Percentiles rank a stretch among this genome's conserved stretches.
Conservation (phyloP, 2,797 vertebrate species). For the Falco cherrug region DNA sequence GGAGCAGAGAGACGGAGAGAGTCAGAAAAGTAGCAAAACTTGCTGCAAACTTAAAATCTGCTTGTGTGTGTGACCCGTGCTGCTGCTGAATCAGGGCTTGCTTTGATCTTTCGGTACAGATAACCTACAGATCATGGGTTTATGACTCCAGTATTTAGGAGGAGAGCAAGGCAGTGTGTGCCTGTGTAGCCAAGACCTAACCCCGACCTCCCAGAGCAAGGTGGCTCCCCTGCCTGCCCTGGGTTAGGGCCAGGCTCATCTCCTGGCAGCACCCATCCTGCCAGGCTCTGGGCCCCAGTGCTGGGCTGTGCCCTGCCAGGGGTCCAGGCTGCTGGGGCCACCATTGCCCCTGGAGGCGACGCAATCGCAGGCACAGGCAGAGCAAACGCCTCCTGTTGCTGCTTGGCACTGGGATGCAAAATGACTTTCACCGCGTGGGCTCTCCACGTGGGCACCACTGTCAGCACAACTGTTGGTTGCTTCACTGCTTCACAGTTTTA, state of each 20-base stretch:
- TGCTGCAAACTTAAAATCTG: slow-evolving; percentile 29
- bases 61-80: background rate
- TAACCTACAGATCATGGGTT: background rate
- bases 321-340: background rate
- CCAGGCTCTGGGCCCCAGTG: accelerated
- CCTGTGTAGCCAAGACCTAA: background rate
- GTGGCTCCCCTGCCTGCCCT: background rate
- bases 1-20: background rate
- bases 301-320: accelerated
- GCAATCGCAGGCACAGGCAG: accelerated
- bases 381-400: background rate
- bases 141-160: background rate
- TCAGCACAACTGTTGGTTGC: background rate
- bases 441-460: accelerated
- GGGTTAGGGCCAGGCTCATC: accelerated
- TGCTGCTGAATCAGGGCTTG: slow-evolving; percentile 24
- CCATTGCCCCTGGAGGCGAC: accelerated
- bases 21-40: slow-evolving; percentile 16
- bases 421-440: background rate
- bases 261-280: background rate
- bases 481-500: background rate
- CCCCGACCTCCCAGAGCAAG: accelerated
- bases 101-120: background rate
- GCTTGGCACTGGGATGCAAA: background rate
- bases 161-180: background rate